Conservation (phyloP, 2,888 invertebrate genomes). For the Oscheius onirici region DNA sequence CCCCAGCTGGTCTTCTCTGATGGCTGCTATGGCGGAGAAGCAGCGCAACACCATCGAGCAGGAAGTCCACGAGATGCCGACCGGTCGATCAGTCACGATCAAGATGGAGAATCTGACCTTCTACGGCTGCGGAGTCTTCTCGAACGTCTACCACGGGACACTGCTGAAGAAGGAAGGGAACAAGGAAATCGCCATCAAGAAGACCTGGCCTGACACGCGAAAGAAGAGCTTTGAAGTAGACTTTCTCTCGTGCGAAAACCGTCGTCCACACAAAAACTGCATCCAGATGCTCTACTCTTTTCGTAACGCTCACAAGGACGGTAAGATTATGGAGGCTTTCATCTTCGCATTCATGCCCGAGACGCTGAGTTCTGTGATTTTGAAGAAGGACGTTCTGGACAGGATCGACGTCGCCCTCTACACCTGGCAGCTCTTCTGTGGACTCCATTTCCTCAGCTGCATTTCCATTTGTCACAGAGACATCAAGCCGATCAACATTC, state of each 20-base stretch:
- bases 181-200: conserved; percentile 60
- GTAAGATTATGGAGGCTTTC: conserved; percentile 52
- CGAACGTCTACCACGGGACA: conserved; percentile 40
- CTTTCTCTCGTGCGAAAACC: conserved; percentile 47
- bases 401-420: conserved; percentile 57
- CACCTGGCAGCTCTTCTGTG: conserved; percentile 65
- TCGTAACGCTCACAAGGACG: conserved; percentile 16
- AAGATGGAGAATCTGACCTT: neutral
- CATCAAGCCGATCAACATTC: conserved; percentile 55
- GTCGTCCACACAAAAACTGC: conserved; percentile 55
- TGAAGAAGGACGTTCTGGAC: conserved; percentile 27
- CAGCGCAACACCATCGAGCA: conserved; percentile 7
- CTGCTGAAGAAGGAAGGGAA: conserved; percentile 37
- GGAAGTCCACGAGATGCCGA: conserved; percentile 12
- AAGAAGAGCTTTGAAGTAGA: conserved; percentile 36
- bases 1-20: no score
- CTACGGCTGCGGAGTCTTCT: conserved; percentile 17
- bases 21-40: no score
- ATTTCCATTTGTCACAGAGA: conserved; percentile 45
- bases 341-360: conserved; percentile 59
- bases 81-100: neutral
- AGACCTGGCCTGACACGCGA: conserved; percentile 54
- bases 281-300: conserved; percentile 58
- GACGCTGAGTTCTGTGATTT: conserved; percentile 42
- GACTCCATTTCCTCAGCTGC: conserved; percentile 43